Conservation (phyloP, 2,797 vertebrate genomes). For the Coreius guichenoti region DNA sequence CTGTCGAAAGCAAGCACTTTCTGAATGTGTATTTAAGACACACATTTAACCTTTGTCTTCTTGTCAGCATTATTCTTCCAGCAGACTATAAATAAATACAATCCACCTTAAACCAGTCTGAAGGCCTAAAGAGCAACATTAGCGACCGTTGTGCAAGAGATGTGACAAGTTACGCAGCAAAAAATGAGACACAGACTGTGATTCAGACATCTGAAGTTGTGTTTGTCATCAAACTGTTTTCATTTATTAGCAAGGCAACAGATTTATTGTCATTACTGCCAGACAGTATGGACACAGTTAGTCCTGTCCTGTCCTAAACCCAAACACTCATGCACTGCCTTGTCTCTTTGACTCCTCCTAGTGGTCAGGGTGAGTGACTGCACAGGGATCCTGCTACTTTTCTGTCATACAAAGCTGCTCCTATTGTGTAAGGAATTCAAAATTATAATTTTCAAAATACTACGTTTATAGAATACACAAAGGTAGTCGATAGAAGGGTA, state of each 20-base stretch:
- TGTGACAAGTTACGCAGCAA: background rate
- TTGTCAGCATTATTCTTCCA: slow-evolving; percentile 20
- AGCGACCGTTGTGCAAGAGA: slow-evolving; percentile 19
- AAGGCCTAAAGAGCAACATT: background rate
- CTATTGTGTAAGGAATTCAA: background rate
- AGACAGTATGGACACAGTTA: no score
- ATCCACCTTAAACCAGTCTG: slow-evolving; percentile 11
- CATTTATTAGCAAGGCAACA: background rate
- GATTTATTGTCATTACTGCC: background rate
- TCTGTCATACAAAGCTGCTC: no score
- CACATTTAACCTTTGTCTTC: background rate
- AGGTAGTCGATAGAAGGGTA: background rate
- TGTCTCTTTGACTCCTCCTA: slow-evolving; percentile 38
- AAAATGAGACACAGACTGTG: slow-evolving; percentile 60
- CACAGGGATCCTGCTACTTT: background rate
- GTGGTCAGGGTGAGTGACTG: slow-evolving; percentile 22
- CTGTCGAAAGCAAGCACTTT: background rate
- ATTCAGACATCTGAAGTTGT: slow-evolving; percentile 32
- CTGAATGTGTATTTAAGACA: background rate
- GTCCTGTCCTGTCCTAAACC: background rate
- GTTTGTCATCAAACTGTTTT: background rate
- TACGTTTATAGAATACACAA: background rate
- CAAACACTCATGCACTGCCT: background rate
- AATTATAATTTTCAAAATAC: background rate
- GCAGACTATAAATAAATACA: slow-evolving; percentile 51